phyloP scores from a whole-genome alignment of 2,888 invertebrate genomes.

The Nymphalis urticae region DNA sequence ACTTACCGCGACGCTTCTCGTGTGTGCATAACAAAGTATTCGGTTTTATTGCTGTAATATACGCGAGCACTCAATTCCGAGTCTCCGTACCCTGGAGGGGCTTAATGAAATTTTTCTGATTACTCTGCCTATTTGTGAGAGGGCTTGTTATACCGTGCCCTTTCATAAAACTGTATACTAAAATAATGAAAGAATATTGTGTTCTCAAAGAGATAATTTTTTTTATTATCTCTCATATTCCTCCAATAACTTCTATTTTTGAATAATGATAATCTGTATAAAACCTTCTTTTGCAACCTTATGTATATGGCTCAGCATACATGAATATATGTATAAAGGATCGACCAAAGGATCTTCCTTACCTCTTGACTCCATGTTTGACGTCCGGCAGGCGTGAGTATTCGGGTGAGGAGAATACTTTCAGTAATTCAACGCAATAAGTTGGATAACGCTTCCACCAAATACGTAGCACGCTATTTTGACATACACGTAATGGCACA shows the following conservation, averaged over 20 bases:
- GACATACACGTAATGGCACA: too few relatives aligned
- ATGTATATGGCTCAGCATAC: too few relatives aligned
- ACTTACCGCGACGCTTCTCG: slow-evolving; percentile 42
- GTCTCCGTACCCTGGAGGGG: slow-evolving; percentile 41
- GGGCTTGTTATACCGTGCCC: slow-evolving; percentile 36
- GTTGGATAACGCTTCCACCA: too few relatives aligned
- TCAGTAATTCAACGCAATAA: too few relatives aligned
- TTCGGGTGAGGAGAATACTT: too few relatives aligned
- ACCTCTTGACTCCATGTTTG: too few relatives aligned
- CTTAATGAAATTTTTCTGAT: slow-evolving; percentile 54
- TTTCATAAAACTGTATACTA: slow-evolving; percentile 13
- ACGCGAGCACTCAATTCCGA: slow-evolving; percentile 51
- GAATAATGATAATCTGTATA: not conserved
- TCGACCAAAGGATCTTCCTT: too few relatives aligned
- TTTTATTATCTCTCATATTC: not conserved
- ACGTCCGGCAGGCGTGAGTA: too few relatives aligned
- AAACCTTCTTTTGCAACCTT: too few relatives aligned
- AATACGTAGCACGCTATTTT: too few relatives aligned
- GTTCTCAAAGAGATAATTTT: slow-evolving; percentile 5
- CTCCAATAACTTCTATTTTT: not conserved
- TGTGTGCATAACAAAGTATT: slow-evolving; percentile 57
- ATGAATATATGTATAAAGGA: not conserved
- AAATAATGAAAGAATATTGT: slow-evolving; percentile 19
- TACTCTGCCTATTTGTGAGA: slow-evolving; percentile 47
- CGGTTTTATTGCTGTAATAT: slow-evolving; percentile 57